Evolutionary conservation across 2,888 invertebrate species (phyloP).

Genomic region (Conops quadrifasciatus): DNA sequence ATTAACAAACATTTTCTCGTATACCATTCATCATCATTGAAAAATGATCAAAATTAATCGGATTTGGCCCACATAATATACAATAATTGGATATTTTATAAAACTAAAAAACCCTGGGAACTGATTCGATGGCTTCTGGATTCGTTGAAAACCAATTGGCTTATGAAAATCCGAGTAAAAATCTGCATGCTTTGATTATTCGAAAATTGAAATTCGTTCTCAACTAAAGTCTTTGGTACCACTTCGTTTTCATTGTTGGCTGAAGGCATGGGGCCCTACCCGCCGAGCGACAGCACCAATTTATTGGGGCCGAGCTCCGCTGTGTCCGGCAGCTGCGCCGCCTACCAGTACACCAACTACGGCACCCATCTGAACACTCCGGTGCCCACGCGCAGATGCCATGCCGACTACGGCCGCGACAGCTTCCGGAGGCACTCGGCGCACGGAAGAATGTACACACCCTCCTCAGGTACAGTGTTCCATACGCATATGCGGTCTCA

Average conservation of each 20-base stretch:
- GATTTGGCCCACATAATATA: constrained; percentile 38
- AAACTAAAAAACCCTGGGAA: constrained; percentile 38
- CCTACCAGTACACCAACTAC: constrained; percentile 62
- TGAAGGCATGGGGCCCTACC: constrained; percentile 67
- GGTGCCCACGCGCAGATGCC: constrained; percentile 64
- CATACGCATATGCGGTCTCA: constrained; percentile 26
- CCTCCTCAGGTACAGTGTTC: constrained; percentile 54
- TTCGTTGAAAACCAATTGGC: constrained; percentile 37
- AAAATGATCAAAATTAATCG: constrained; percentile 41
- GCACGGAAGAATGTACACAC: constrained; percentile 65
- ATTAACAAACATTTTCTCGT: too few relatives aligned
- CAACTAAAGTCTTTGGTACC: constrained; percentile 65
- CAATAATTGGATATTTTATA: constrained; percentile 30
- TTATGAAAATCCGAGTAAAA: constrained; percentile 36
- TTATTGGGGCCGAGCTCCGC: constrained; percentile 64
- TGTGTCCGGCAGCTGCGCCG: constrained; percentile 59
- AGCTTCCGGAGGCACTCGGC: constrained; percentile 66
- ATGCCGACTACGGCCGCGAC: constrained; percentile 62
- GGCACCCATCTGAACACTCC: constrained; percentile 65
- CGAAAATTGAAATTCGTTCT: constrained; percentile 33
- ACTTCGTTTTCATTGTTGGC: constrained; percentile 66
- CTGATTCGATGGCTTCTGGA: constrained; percentile 50
- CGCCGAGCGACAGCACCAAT: constrained; percentile 66
- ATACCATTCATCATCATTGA: constrained; percentile 49
- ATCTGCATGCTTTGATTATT: constrained; percentile 40